Evolutionary conservation across 2,888 invertebrate species (phyloP).

Genomic region (Drosophila anomelani): DNA sequence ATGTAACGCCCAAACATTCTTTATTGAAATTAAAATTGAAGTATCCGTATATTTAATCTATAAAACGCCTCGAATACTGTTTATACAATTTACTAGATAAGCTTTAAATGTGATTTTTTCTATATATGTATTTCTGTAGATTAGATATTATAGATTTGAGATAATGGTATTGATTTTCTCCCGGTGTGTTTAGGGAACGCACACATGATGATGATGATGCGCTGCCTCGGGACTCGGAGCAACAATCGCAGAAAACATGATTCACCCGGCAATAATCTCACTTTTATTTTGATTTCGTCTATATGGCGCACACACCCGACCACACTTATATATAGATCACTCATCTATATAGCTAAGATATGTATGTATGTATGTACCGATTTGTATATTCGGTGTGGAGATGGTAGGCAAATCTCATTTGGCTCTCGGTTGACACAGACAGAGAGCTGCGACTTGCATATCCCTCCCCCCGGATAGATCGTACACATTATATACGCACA

Average conservation of each 20-base stretch:
- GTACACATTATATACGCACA: constrained; percentile 9
- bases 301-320: constrained; percentile 38
- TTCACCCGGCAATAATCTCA: constrained; percentile 77
- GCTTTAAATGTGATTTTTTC: not conserved
- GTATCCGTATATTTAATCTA: not conserved
- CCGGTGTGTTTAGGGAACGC: constrained; percentile 17
- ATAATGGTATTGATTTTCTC: not conserved
- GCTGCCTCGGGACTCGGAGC: constrained; percentile 14
- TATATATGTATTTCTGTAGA: no score
- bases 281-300: constrained; percentile 78
- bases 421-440: constrained; percentile 35
- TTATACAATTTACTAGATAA: not conserved
- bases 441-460: constrained; percentile 22
- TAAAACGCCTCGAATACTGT: no score
- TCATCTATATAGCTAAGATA: constrained; percentile 16
- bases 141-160: not conserved
- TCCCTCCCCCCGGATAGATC: constrained; percentile 1
- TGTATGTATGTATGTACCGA: constrained; percentile 14
- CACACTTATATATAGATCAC: constrained; percentile 42
- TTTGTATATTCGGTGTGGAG: constrained; percentile 17
- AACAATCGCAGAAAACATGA: constrained; percentile 47
- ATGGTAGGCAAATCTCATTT: constrained; percentile 23
- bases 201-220: constrained; percentile 55
- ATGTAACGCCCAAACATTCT: no score
- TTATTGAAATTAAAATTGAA: no score